Conservation (phyloP, 2,888 invertebrate genomes). For the Heliconius aoede region DNA sequence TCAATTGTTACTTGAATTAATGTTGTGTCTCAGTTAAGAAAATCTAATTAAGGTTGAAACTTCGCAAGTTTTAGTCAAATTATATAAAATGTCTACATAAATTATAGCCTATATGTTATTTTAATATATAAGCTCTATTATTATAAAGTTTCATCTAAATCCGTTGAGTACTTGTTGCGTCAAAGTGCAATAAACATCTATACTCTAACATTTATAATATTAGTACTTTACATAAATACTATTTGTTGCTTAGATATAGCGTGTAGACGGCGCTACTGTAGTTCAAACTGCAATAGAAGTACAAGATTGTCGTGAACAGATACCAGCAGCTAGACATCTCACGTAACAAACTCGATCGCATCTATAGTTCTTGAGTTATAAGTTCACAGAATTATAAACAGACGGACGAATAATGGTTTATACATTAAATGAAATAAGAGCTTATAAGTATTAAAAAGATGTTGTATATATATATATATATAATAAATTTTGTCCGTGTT, state of each 20-base stretch:
- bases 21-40: too few relatives aligned
- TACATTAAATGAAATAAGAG: slow-evolving; percentile 62
- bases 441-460: slow-evolving; percentile 62
- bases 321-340: slow-evolving; percentile 33
- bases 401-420: slow-evolving; percentile 54
- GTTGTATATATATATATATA: slow-evolving; percentile 64
- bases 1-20: too few relatives aligned
- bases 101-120: too few relatives aligned
- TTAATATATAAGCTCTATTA: too few relatives aligned
- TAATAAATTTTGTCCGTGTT: slow-evolving; percentile 70
- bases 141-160: too few relatives aligned
- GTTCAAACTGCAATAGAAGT: slow-evolving; percentile 17
- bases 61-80: too few relatives aligned
- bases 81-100: too few relatives aligned
- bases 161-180: too few relatives aligned
- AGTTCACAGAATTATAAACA: slow-evolving; percentile 57
- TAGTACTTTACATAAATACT: neutral
- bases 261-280: slow-evolving; percentile 24
- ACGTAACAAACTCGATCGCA: slow-evolving; percentile 18
- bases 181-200: too few relatives aligned
- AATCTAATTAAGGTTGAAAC: too few relatives aligned
- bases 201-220: too few relatives aligned
- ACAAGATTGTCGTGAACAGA: slow-evolving; percentile 44
- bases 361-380: slow-evolving; percentile 34
- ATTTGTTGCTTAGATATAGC: neutral